Conservation (phyloP, 2,797 vertebrate genomes). For the Coreius guichenoti region DNA sequence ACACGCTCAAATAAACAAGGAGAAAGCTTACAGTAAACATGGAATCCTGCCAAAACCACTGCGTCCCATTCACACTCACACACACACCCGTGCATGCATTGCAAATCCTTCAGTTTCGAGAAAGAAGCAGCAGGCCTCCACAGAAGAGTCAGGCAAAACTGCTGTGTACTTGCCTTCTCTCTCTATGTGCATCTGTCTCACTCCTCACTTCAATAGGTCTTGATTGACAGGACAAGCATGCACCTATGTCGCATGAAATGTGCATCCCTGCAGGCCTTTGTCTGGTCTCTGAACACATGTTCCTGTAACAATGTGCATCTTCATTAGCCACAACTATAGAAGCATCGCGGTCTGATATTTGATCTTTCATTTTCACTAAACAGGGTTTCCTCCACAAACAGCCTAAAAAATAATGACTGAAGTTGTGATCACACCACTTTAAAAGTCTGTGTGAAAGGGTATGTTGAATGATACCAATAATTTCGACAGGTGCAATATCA, state of each 20-base stretch:
- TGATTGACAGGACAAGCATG: slow-evolving; percentile 50
- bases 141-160: slow-evolving; percentile 50
- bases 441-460: not conserved
- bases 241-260: slow-evolving; percentile 60
- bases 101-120: slow-evolving; percentile 43
- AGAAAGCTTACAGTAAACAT: slow-evolving; percentile 56
- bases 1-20: slow-evolving; percentile 56
- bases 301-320: slow-evolving; percentile 43
- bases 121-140: slow-evolving; percentile 55
- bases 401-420: not conserved
- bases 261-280: slow-evolving; percentile 44
- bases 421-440: not conserved
- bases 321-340: slow-evolving; percentile 39
- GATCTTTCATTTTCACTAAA: slow-evolving; percentile 21
- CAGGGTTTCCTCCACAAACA: slow-evolving; percentile 2
- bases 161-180: slow-evolving; percentile 54
- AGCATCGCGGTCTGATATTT: not conserved
- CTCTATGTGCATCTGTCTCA: slow-evolving; percentile 36
- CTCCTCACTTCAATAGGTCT: slow-evolving; percentile 41
- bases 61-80: slow-evolving; percentile 45
- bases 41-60: slow-evolving; percentile 53
- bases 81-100: slow-evolving; percentile 37
- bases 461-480: not conserved
- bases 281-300: slow-evolving; percentile 42
- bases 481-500: not conserved